A percentile compares a stretch with the other conserved stretches of the same genome.
Evolutionary conservation across 1,140 invertebrate species (phyloP).

Genomic region (Nebria ingens): DNA sequence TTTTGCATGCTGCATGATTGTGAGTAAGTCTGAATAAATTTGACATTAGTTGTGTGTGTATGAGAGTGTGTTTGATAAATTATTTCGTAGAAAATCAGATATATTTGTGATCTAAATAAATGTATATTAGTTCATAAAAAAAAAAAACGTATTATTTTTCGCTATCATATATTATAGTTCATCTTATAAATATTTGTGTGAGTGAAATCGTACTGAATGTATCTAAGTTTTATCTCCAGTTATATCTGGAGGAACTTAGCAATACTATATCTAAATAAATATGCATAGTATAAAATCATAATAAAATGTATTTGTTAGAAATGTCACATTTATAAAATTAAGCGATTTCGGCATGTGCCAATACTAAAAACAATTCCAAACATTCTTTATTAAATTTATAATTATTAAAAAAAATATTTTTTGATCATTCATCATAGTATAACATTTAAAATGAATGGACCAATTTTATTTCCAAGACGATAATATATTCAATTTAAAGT

Average conservation of each 20-base stretch:
- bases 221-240: background rate
- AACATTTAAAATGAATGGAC: background rate
- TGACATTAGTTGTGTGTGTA: background rate
- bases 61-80: background rate
- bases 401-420: background rate
- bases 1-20: background rate
- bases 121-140: background rate
- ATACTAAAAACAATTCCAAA: no score
- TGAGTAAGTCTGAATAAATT: background rate
- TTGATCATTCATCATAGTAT: background rate
- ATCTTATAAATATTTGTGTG: background rate
- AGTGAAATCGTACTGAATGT: background rate
- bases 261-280: background rate
- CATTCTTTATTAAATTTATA: background rate
- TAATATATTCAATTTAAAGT: background rate
- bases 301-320: background rate
- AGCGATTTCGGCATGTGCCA: background rate
- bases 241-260: background rate
- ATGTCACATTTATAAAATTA: background rate
- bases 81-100: background rate
- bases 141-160: background rate
- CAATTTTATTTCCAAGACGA: background rate
- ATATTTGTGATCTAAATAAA: slow-evolving; percentile 6
- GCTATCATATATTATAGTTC: background rate
- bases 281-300: background rate